Conservation (phyloP, 2,113 vertebrate genomes). For the Seriola dumerili region DNA sequence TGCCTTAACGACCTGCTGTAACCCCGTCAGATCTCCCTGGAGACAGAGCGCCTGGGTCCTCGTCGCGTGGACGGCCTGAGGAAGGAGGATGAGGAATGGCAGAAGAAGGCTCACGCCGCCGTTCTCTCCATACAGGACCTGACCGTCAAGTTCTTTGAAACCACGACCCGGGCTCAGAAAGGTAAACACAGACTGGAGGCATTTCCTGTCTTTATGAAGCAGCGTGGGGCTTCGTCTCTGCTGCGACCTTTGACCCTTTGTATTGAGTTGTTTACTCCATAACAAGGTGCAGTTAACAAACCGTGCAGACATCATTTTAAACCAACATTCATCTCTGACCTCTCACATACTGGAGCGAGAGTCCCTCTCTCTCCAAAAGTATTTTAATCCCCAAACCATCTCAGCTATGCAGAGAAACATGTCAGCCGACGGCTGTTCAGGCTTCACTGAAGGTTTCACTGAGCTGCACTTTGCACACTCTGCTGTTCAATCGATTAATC, state of each 20-base stretch:
- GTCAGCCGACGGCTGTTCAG: not conserved
- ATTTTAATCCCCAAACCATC: constrained; percentile 39
- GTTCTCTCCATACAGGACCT: constrained; percentile 97
- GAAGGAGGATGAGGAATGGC: constrained; percentile 97
- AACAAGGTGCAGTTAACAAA: not conserved
- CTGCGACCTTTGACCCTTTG: constrained; percentile 30
- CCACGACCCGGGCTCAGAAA: constrained; percentile 95
- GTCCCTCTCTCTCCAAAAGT: not conserved
- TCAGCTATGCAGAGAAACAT: constrained; percentile 17
- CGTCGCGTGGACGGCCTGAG: constrained; percentile 93
- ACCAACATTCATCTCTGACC: not conserved
- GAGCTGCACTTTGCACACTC: no score
- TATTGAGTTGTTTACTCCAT: constrained; percentile 17
- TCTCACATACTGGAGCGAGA: constrained; percentile 19
- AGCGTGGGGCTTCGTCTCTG: not conserved
- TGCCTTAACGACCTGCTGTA: not conserved
- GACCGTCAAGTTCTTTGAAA: constrained; percentile 98
- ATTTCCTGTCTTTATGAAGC: constrained; percentile 7
- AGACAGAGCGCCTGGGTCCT: constrained; percentile 97
- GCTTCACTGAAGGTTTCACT: not conserved
- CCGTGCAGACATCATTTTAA: not conserved
- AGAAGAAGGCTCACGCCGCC: constrained; percentile 94
- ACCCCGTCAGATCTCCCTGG: constrained; percentile 91
- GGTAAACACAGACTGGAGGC: constrained; percentile 80
- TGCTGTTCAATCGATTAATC: no score